Base-by-base conservation (phyloP, 2,113 vertebrate species). In the Proterorhinus semilunaris region DNA sequence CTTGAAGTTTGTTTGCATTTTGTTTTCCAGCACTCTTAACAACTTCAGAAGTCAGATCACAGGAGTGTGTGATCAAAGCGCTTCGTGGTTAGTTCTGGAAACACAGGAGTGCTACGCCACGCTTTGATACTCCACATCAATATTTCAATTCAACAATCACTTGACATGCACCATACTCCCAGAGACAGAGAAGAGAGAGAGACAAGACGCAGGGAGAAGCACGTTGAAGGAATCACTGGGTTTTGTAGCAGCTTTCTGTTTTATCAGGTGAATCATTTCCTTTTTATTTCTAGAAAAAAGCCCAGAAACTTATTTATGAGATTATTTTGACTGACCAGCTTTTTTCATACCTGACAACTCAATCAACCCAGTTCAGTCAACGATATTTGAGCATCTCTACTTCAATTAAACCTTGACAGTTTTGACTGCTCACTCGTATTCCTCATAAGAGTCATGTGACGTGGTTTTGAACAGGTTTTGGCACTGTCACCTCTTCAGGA, bases 1-100 rank as follows among this genome's bases (percentile, higher is more conserved):
- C 91, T 92, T 93, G 93, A 93, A 93, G 93, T 94, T 93, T 93
- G 93, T 92, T 94, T 93, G 91, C 91, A 92, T 93, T 93, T 93
- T 93, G 92, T 93, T 92, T 93, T 92, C 88, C 91, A 89, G 90
- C 90, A 88, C 89, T 92, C 92, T 93, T 93, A 93, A 93, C 92
- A 93, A 92, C 92, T 93, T 93, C 91, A 93, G 92, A 93, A 93
- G 92, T 93, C 90, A 91, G 93, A 93, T 93, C 91, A 93, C 91
- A 93, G 92, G 90, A 93, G 90, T 87, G 84, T 78, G 81, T 93
- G 92, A 93, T 94, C 92, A 93, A 93, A 94, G 93, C 87, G 86
- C 83, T 91, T 91, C 91, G 90, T 88, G 90, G 91, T 92, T 91
- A 93, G 91, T 90, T 93, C 90, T 92, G 90, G 91, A 93, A 92